These are phyloP conservation scores for Choreutis nemorana DNA, from an alignment of 2,888 invertebrate species.

Conservation along the genomic window DNA sequence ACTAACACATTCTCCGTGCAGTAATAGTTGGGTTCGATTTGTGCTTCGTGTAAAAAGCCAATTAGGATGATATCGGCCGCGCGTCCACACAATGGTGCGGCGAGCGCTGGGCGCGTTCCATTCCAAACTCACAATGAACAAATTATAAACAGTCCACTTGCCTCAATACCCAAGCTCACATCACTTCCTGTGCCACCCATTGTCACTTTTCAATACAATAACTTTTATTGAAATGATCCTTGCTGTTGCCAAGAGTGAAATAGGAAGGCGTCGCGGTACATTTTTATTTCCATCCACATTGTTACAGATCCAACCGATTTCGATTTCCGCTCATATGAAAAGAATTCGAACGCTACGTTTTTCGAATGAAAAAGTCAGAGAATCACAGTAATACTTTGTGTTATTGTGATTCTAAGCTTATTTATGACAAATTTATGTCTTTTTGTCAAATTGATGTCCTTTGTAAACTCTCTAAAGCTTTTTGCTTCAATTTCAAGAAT, in stretches of 20 bases:
- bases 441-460: too few species aligned
- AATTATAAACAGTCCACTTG: constrained; percentile 66
- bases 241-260: constrained; percentile 38
- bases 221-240: constrained; percentile 63
- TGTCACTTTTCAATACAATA: constrained; percentile 62
- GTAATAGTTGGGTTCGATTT: constrained; percentile 5
- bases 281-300: constrained; percentile 52
- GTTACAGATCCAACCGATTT: constrained; percentile 41
- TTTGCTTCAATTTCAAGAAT: too few species aligned
- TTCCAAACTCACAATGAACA: constrained; percentile 52
- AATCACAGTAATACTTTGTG: too few species aligned
- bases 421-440: constrained; percentile 41
- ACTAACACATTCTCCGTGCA: constrained; percentile 14
- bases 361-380: too few species aligned
- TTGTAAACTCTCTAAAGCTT: too few species aligned
- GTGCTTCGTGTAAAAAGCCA: constrained; percentile 41
- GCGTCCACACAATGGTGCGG: constrained; percentile 31
- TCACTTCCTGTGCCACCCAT: constrained; percentile 59
- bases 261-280: constrained; percentile 26
- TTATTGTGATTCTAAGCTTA: constrained; percentile 12
- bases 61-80: constrained; percentile 45
- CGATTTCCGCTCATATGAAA: constrained; percentile 52
- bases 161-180: constrained; percentile 50
- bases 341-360: constrained; percentile 39
- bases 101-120: constrained; percentile 42